Conservation (phyloP, 2,113 vertebrate species). For the Craseonycteris thonglongyai region DNA sequence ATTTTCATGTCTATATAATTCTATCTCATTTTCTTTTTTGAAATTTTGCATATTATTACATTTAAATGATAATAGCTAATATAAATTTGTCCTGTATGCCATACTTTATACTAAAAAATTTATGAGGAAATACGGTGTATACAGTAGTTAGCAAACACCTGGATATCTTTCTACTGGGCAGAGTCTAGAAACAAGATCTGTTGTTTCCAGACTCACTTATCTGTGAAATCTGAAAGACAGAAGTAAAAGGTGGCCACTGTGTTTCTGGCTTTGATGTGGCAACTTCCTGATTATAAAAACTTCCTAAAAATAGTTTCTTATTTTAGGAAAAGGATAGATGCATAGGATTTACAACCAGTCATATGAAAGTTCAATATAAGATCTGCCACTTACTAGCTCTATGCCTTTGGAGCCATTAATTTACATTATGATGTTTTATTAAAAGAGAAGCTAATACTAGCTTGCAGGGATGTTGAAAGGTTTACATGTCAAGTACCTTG, state of each 20-base stretch:
- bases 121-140: not conserved
- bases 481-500: not conserved
- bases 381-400: not conserved
- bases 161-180: not conserved
- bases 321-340: not conserved
- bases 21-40: not conserved
- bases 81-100: not conserved
- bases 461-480: not conserved
- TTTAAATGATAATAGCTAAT: not conserved
- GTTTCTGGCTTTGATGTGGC: not conserved
- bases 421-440: not conserved
- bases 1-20: not conserved
- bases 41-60: not conserved
- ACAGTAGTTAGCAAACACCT: not conserved
- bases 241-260: not conserved
- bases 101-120: not conserved
- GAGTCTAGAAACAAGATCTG: not conserved
- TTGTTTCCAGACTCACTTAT: not conserved
- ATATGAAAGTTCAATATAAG: not conserved
- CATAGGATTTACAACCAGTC: not conserved
- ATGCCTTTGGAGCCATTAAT: not conserved
- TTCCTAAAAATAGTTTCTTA: not conserved
- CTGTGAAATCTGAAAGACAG: not conserved
- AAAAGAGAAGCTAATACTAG: not conserved
- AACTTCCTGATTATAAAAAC: not conserved